Evolutionary conservation across 2,113 vertebrate genomes (phyloP), one percentile per base, ranked within the genome.

Genomic region (Podiceps cristatus): DNA sequence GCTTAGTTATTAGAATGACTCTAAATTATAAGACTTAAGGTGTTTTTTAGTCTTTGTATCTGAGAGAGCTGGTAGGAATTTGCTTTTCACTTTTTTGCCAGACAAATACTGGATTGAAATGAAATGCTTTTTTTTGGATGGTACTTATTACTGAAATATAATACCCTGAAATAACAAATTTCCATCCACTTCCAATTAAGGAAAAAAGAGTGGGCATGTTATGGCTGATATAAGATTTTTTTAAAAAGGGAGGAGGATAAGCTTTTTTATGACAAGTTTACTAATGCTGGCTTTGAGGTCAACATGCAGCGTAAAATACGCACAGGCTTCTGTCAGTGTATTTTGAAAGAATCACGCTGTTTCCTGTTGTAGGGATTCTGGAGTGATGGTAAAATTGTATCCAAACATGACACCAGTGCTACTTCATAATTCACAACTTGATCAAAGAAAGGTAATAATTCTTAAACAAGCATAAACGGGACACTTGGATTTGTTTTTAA

Each of bases 381-480:
- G 99, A 63, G 99, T 99, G 49, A 99, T 99, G 99, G 99, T 99
- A 76, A 99, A 99, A 97, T 98, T 99, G 33, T 99, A 99, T 91
- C 98, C 99, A 86, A 99, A 99, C 96, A 99, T 99, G 99, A 99
- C 98, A 90, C 98, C 99, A 8, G 99, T 99, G 44, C 96, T 99
- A 44, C 98, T 99, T 86, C 99, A 99, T 97, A 99, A 99, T 96
- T 99, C 99, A 29, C 99, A 99, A 33, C 98, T 99, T 91, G 99
- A 99, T 98, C 99, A 99, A 87, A 99, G 99, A 96, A 99, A 99
- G 99, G 99, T 99, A 96, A 97, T 97, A 50, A 14, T 29, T 11
- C 50, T 68, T 71, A 22, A 60, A 35, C 5, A 45, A 37, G 15
- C 33, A 14, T 31, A 16, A 86, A 47, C 42, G 60, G 37, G 33